Percentiles rank a stretch among this genome's conserved stretches.
These are phyloP conservation scores for Menidia beryllina DNA, from an alignment of 2,113 vertebrate genomes.

Conservation along the genomic window DNA sequence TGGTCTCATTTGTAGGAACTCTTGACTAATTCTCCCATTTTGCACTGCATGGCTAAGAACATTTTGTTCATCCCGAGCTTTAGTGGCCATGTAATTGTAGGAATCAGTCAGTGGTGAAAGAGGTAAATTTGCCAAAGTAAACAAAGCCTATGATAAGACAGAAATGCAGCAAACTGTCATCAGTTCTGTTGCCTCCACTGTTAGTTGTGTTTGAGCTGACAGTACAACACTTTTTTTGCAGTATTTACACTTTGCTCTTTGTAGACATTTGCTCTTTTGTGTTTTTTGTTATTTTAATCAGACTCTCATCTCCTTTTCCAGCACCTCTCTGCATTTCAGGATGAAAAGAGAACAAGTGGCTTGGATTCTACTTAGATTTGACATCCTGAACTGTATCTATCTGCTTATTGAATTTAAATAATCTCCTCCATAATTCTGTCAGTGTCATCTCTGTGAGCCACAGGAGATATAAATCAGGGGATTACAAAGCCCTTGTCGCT, in stretches of 20 bases:
- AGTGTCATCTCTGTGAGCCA: constrained; percentile 37
- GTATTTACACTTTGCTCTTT: constrained; percentile 21
- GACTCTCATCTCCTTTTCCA: constrained; percentile 5
- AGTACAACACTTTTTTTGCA: background rate
- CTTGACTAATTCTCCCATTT: constrained; percentile 23
- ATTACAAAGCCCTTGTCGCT: constrained; percentile 32
- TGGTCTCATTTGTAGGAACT: constrained; percentile 11
- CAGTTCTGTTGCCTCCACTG: constrained; percentile 6
- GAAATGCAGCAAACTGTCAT: constrained; percentile 27
- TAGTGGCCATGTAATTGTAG: constrained; percentile 33
- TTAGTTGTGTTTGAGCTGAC: constrained; percentile 17
- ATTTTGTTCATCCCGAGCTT: constrained; percentile 15
- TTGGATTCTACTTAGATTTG: constrained; percentile 40
- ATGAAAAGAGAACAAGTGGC: constrained; percentile 25
- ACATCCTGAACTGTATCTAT: constrained; percentile 39
- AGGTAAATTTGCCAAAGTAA: constrained; percentile 36
- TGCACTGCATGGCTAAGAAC: constrained; percentile 15
- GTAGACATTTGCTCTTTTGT: background rate
- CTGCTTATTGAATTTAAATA: constrained; percentile 61
- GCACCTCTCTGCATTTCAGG: background rate
- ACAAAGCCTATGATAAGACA: constrained; percentile 29
- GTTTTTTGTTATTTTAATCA: constrained; percentile 13
- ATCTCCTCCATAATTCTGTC: constrained; percentile 59
- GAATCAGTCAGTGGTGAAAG: constrained; percentile 43
- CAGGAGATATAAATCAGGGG: constrained; percentile 52